Conservation (phyloP, 2,797 vertebrate genomes). For the Acanthiza pusilla region DNA sequence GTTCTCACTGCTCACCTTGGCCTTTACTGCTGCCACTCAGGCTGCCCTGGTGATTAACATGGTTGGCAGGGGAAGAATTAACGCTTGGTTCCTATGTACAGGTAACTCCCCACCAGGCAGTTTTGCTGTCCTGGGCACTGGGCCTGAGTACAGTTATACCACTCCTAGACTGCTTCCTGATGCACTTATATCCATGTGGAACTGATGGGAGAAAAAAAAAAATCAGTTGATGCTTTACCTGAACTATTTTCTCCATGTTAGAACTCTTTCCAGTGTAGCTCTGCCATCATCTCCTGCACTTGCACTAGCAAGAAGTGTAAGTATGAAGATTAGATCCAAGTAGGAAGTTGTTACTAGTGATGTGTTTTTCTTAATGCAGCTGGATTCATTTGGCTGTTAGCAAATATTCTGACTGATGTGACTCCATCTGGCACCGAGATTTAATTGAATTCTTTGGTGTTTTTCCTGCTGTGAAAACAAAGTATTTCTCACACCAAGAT, state of each 20-base stretch:
- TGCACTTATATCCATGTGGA: fast-evolving
- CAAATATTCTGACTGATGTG: neutral
- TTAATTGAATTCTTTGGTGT: neutral
- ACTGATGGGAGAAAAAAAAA: neutral
- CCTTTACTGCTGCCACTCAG: neutral
- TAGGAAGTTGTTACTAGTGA: neutral
- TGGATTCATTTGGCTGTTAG: neutral
- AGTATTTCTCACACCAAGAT: neutral
- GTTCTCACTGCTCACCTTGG: neutral
- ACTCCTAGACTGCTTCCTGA: neutral
- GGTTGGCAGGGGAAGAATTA: neutral
- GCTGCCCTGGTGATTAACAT: neutral
- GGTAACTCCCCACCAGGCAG: neutral
- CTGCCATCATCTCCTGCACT: neutral
- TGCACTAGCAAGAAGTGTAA: neutral
- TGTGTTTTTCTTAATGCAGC: neutral
- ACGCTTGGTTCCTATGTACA: neutral
- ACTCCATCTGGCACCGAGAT: neutral
- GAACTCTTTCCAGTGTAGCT: neutral
- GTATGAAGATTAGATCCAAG: neutral
- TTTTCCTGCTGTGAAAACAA: neutral
- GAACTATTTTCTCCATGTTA: neutral
- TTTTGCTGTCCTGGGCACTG: neutral
- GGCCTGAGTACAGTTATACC: neutral
- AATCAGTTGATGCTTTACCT: neutral